Base-by-base conservation (phyloP, 2,888 invertebrate genomes). In the Philhelius pedissequus region DNA sequence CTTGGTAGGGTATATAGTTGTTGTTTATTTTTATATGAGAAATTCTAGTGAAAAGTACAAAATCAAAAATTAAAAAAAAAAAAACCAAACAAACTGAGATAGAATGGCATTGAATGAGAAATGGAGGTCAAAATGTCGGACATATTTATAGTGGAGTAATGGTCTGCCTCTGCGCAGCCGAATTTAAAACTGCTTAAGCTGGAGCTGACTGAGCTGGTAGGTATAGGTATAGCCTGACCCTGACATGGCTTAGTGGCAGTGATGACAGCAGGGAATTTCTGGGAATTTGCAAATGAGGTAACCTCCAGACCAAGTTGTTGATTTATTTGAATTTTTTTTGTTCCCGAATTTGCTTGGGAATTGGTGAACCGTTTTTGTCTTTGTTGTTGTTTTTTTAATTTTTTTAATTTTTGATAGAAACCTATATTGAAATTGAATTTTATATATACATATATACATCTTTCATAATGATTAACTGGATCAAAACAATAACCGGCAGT, bases 251-350 rank as follows among this genome's bases (percentile, higher is more conserved):
- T 18, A n/a, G n/a, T n/a, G 32, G 58, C 27, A 35, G 58, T 11
- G 82, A 77, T 82, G 83, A 83, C 83, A 83, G 60, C 69, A 68
- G 75, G 66, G 54, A 30, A 68, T 56, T 84, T 84, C 84, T 71
- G 68, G 75, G 84, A 84, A 84, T 68, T 54, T 54, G 9, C 54
- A 79, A 84, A 84, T 84, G 84, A 84, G 84, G 79, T 79, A 84
- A 84, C 79, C 71, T 75, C 70, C 20, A 45, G 64, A 45, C 32
- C 45, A 40, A 54, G 66, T 60, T 52, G 75, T 75, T 84, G 74
- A 84, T 79, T 79, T 76, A 75, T 71, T 38, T 1, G 20, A 69
- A 30, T 48, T 62, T 45, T 62, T 35, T 45, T 62, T 35, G 38
- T 15, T 15, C 5, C 30, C 18, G 13, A 22, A 60, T 60, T 35